Evolutionary conservation across 2,888 invertebrate species (phyloP).

Genomic region (Hecatera dysodea): DNA sequence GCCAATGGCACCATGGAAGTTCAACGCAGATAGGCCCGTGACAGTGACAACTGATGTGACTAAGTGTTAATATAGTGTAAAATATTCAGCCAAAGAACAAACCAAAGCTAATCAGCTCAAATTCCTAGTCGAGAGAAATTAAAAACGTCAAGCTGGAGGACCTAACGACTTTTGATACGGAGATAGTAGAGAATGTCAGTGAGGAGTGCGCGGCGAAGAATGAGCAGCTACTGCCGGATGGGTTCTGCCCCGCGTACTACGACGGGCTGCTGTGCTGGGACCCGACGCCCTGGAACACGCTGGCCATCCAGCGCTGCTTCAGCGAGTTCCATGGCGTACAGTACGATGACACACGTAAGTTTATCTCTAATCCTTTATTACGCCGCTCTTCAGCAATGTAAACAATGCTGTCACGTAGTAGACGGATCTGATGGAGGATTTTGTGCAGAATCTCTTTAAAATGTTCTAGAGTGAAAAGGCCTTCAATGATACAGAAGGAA

Average conservation of each 20-base stretch:
- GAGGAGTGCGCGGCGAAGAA: conserved; percentile 83
- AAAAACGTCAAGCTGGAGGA: conserved; percentile 88
- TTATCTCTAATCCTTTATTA: conserved; percentile 52
- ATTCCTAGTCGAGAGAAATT: conserved; percentile 71
- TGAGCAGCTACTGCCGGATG: conserved; percentile 73
- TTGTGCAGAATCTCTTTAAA: conserved; percentile 19
- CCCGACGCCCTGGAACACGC: conserved; percentile 92
- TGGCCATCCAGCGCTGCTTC: conserved; percentile 94
- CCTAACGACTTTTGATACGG: conserved; percentile 83
- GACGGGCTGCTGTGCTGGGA: conserved; percentile 97
- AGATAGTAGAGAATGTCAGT: conserved; percentile 82
- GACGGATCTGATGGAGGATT: conserved; percentile 22
- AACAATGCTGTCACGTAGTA: conserved; percentile 51
- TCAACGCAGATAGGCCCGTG: conserved; percentile 68
- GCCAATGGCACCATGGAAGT: conserved; percentile 73
- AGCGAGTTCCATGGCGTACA: conserved; percentile 94
- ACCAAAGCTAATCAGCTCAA: conserved; percentile 73
- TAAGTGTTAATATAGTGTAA: conserved; percentile 69
- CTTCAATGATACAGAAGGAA: neutral
- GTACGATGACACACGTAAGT: conserved; percentile 96
- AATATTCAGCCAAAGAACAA: conserved; percentile 73
- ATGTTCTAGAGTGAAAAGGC: neutral
- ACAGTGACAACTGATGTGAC: conserved; percentile 66
- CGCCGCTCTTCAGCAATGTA: conserved; percentile 46
- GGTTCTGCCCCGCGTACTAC: conserved; percentile 92